A percentile compares a stretch with the other conserved stretches of the same genome.
Conservation (phyloP, 1,140 invertebrate species). For the Zaprionus ornatus region DNA sequence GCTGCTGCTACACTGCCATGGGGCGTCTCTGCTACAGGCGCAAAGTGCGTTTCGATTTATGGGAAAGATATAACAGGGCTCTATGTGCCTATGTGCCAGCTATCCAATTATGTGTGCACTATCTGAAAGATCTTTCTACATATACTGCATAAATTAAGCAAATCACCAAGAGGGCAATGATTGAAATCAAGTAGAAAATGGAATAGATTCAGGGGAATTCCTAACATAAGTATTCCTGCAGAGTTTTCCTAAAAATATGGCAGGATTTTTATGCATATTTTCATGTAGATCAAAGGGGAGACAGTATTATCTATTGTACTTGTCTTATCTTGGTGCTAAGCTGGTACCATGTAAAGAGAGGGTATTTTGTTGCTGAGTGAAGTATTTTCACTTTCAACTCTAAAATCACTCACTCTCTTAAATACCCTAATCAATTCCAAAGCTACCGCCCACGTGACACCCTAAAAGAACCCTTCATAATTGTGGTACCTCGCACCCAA, state of each 20-base stretch:
- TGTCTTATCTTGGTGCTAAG: not conserved
- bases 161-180: not conserved
- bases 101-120: conserved; percentile 22
- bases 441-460: not conserved
- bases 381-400: too few species aligned
- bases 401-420: not conserved
- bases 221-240: not conserved
- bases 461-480: not conserved
- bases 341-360: too few species aligned
- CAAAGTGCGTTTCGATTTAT: conserved; percentile 68
- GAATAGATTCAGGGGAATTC: not conserved
- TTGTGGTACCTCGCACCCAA: not conserved
- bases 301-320: not conserved
- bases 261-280: not conserved
- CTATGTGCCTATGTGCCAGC: not conserved
- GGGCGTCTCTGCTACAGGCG: conserved; percentile 22
- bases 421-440: not conserved
- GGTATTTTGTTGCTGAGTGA: too few species aligned
- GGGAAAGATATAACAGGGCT: conserved; percentile 56
- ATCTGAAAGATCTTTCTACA: conserved; percentile 1
- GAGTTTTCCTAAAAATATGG: not conserved
- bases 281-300: not conserved
- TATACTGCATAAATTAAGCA: conserved; percentile 9
- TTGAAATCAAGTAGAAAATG: not conserved
- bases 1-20: conserved; percentile 13